These are phyloP conservation scores for Copidosoma aretas DNA, from an alignment of 2,888 invertebrate species.

Conservation along the genomic window DNA sequence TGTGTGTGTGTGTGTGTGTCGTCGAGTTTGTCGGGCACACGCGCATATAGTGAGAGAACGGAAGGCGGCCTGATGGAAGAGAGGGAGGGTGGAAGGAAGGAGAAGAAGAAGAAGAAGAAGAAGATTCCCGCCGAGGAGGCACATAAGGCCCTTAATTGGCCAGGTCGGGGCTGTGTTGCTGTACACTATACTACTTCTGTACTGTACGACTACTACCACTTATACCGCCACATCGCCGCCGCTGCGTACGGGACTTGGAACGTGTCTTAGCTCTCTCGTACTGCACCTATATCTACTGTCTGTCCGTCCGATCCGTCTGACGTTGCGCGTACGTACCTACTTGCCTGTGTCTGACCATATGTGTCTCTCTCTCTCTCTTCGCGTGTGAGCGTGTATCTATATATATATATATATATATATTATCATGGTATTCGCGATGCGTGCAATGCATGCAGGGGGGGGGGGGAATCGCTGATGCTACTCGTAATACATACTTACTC, in stretches of 20 bases:
- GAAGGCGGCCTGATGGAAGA: background rate
- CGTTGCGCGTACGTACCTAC: background rate
- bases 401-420: background rate
- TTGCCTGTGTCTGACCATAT: background rate
- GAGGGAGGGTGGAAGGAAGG: background rate
- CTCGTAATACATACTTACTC: no score
- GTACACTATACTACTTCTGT: conserved; percentile 9
- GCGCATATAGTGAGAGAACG: background rate
- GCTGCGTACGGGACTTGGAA: conserved; percentile 59
- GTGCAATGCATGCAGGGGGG: no score
- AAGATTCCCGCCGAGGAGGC: background rate
- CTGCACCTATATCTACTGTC: background rate
- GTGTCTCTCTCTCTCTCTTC: no score
- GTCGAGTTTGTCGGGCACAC: background rate
- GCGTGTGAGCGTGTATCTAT: no score
- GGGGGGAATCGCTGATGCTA: no score
- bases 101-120: background rate
- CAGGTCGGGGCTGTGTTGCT: conserved; percentile 11
- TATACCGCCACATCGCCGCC: no score
- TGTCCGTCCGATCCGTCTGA: conserved; percentile 2
- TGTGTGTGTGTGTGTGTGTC: background rate
- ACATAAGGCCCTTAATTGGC: conserved; percentile 38
- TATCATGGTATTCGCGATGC: no score
- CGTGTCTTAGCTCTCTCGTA: conserved; percentile 51
- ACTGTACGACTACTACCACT: no score